Conservation (phyloP, 64 coral and sea anemone genomes). For the Pocillopora verrucosa region DNA sequence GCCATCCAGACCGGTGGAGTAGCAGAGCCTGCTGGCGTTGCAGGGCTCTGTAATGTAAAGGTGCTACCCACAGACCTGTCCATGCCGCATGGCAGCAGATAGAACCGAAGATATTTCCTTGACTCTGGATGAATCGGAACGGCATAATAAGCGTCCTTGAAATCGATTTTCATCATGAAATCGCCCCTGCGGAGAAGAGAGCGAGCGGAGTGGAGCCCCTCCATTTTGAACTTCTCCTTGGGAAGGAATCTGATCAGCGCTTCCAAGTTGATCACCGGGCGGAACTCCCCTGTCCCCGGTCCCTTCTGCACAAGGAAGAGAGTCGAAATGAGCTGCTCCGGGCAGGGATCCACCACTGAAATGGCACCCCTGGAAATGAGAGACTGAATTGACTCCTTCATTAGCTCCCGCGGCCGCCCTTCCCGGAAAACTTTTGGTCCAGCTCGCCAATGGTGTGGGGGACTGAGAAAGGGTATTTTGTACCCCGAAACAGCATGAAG, state of each 20-base stretch:
- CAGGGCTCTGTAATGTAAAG: slow-evolving; percentile 44
- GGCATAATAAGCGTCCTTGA: slow-evolving; percentile 2
- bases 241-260: slow-evolving; percentile 44
- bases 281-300: slow-evolving; percentile 21
- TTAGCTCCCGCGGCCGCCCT: not conserved
- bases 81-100: not conserved
- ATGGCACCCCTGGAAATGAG: slow-evolving; percentile 59
- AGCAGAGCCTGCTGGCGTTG: slow-evolving; percentile 12
- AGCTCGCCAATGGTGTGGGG: not conserved
- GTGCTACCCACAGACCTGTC: slow-evolving; percentile 18
- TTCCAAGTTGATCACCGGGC: slow-evolving; percentile 51
- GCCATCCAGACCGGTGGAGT: not conserved
- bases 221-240: slow-evolving; percentile 48
- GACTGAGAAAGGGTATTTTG: not conserved
- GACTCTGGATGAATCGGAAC: slow-evolving; percentile 23
- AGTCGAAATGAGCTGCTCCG: slow-evolving; percentile 46
- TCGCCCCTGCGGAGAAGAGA: slow-evolving; percentile 16
- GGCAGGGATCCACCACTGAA: slow-evolving; percentile 23
- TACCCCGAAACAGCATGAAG: not conserved
- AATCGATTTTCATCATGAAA: slow-evolving; percentile 41
- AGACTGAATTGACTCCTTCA: not conserved
- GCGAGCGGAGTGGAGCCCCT: slow-evolving; percentile 31
- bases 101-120: slow-evolving; percentile 48
- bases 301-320: slow-evolving; percentile 65
- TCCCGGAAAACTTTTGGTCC: not conserved